These are phyloP conservation scores for Dryobota labecula DNA, from an alignment of 2,888 invertebrate genomes.

Conservation along the genomic window DNA sequence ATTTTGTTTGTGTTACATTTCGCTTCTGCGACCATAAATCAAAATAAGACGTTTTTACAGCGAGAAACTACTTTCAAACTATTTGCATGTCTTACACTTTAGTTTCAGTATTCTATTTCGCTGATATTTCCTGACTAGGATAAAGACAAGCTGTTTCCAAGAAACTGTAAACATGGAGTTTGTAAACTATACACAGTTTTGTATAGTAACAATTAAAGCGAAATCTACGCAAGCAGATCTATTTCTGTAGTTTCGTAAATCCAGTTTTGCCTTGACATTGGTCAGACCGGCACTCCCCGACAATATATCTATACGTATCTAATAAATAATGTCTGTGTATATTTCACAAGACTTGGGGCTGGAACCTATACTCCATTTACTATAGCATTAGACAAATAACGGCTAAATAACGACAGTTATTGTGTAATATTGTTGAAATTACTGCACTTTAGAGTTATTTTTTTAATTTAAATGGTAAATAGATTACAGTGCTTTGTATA, in stretches of 20 bases:
- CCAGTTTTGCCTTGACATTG: constrained; percentile 82
- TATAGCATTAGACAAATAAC: no score
- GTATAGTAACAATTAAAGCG: constrained; percentile 70
- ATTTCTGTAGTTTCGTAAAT: constrained; percentile 76
- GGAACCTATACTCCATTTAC: no score
- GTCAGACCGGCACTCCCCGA: constrained; percentile 53
- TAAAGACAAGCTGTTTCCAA: constrained; percentile 9
- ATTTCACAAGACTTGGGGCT: not conserved
- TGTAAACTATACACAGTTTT: constrained; percentile 36
- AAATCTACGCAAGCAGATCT: constrained; percentile 74
- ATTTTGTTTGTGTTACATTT: constrained; percentile 27
- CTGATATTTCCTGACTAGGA: not conserved
- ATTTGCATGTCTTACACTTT: constrained; percentile 28
- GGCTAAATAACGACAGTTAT: no score
- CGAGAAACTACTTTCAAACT: constrained; percentile 24
- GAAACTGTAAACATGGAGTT: not conserved
- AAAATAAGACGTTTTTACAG: constrained; percentile 18
- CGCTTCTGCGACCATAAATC: constrained; percentile 11
- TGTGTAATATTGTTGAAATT: no score
- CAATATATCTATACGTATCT: constrained; percentile 10
- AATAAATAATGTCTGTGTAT: not conserved
- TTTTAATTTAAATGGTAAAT: no score
- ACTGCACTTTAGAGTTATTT: no score
- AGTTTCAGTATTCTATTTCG: constrained; percentile 10
- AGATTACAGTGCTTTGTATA: no score